These are phyloP conservation scores for Quadroppia sp. DNA, from an alignment of 2,888 invertebrate species.

Conservation along the genomic window DNA sequence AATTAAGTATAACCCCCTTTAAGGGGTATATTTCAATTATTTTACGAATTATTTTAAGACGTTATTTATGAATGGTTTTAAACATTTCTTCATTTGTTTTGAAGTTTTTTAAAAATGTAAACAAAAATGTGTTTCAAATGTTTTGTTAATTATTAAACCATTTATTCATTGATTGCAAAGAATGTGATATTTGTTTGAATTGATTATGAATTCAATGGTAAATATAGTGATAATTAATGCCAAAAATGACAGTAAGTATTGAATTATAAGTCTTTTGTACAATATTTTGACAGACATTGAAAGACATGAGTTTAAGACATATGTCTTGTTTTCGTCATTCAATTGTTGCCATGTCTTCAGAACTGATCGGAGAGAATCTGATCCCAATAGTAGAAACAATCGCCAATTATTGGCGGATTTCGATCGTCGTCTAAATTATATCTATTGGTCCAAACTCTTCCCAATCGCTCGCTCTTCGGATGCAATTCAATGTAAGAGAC, in stretches of 20 bases:
- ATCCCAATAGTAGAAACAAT: constrained; percentile 24
- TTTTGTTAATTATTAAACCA: too few species aligned
- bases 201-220: neutral
- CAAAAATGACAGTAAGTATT: neutral
- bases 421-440: neutral
- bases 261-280: neutral
- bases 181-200: too few species aligned
- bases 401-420: neutral
- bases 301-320: neutral
- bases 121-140: too few species aligned
- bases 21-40: too few species aligned
- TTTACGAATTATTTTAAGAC: too few species aligned
- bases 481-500: constrained; percentile 11
- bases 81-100: too few species aligned
- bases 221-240: neutral
- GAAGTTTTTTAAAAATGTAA: too few species aligned
- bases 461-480: neutral
- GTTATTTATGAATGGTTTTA: too few species aligned
- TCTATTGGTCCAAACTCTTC: neutral
- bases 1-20: too few species aligned
- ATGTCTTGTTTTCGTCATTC: neutral
- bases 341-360: neutral
- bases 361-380: neutral
- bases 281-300: neutral
- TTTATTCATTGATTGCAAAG: too few species aligned